Conservation (phyloP, 2,113 vertebrate species). For the Eulacestoma nigropectus region DNA sequence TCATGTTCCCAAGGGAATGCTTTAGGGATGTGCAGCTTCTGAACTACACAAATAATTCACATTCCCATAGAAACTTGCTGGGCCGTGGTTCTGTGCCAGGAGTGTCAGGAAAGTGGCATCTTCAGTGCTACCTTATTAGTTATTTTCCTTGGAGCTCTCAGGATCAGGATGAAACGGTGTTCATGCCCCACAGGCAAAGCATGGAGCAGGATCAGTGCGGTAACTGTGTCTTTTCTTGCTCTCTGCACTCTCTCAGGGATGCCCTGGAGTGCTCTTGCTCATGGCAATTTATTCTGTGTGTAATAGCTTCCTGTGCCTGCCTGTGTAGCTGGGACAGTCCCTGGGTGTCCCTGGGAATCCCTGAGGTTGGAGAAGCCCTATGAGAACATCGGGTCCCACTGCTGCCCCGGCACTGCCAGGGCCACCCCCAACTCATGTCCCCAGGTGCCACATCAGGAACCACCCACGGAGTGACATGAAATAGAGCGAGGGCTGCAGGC, state of each 20-base stretch:
- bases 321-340: neutral
- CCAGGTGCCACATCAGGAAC: neutral
- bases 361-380: neutral
- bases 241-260: neutral
- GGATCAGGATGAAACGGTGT: neutral
- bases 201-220: neutral
- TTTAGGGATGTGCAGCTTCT: neutral
- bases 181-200: neutral
- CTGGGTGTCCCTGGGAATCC: neutral
- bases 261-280: neutral
- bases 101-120: neutral
- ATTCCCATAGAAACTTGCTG: neutral
- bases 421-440: accelerated
- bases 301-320: no score
- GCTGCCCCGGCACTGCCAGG: neutral
- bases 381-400: neutral
- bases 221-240: neutral
- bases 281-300: neutral
- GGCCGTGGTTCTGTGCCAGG: neutral
- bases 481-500: neutral
- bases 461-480: neutral
- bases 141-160: neutral
- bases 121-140: neutral
- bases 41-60: neutral
- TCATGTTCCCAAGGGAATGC: neutral